A percentile compares a stretch with the other conserved stretches of the same genome.
These are phyloP conservation scores for Rhizomys pruinosus DNA, from an alignment of 2,113 vertebrate genomes.

Conservation along the genomic window DNA sequence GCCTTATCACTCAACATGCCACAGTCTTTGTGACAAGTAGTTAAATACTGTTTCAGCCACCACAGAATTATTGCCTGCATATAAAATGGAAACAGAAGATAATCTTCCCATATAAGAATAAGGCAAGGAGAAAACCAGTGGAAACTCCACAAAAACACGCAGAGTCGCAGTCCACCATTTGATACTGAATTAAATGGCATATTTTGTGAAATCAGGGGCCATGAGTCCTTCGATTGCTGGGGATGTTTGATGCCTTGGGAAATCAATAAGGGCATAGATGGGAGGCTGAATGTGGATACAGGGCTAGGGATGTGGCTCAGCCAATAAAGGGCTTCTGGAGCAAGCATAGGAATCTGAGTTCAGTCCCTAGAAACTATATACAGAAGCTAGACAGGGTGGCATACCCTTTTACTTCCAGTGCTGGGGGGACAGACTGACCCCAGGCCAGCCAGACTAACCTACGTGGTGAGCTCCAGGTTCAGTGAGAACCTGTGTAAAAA, in stretches of 20 bases:
- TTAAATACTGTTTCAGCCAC: constrained; percentile 23
- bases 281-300: neutral
- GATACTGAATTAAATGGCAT: neutral
- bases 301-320: neutral
- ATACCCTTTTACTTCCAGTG: too few species aligned
- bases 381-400: neutral
- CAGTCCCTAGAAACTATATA: neutral
- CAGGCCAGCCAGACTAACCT: neutral
- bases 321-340: neutral
- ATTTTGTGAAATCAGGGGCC: too few species aligned
- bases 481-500: neutral
- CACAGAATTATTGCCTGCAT: constrained; percentile 38
- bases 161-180: neutral
- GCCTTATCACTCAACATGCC: neutral
- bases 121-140: constrained; percentile 25
- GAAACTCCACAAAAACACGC: neutral
- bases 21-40: neutral
- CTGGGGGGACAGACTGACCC: neutral
- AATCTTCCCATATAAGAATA: neutral
- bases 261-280: neutral
- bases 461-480: neutral
- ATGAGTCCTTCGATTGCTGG: neutral
- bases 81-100: neutral
- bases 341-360: neutral
- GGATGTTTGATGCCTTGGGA: neutral